Evolutionary conservation across 2,797 vertebrate species (phyloP), one percentile per base, ranked within the genome.

Genomic region (Aythya fuligula): DNA sequence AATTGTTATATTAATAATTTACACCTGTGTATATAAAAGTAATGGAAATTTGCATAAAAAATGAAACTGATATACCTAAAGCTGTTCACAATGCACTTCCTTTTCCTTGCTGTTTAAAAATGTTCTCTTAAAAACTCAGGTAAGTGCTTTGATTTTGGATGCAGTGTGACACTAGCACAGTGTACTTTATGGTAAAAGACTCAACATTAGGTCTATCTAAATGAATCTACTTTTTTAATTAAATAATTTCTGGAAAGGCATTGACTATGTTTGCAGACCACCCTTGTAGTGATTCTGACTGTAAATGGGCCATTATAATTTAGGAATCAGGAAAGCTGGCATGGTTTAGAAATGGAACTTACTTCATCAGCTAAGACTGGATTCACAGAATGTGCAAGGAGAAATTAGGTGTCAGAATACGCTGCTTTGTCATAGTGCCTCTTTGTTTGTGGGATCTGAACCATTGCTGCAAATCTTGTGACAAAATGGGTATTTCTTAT

Each of bases 391-490:
- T 61, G 8, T 41, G 2, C 27, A 21, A 27, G 57, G 38, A 90
- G 41, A 84, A 86, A 69, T 69, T 28, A 58, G 8, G 53, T 15
- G 19, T 87, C 8, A 49, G 60, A 51, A 64, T 53, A 81, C 9
- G 16, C 8, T 27, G 24, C 28, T 73, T 36, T 45, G 19, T 81
- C 34, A 6, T 28, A 62, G 10, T 62, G 25, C 38, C 3, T 0
- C 34, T 75, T 1, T 0, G 3, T 87, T 17, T 15, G 5, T 36
- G 16, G 67, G 20, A 94, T 47, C 20, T 21, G 28, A 89, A 43
- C 0, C 0, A 2, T 51, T 70, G 11, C 66, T 36, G 30, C 0
- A 1, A 73, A 27, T 57, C 54, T 60, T 34, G 7, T 82, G 56
- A 27, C 9, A 6, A 16, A 72, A 56, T 0, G 0, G 19, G 2